Base-by-base conservation (phyloP, 2,797 vertebrate genomes). In the Pseudochirops corinnae region DNA sequence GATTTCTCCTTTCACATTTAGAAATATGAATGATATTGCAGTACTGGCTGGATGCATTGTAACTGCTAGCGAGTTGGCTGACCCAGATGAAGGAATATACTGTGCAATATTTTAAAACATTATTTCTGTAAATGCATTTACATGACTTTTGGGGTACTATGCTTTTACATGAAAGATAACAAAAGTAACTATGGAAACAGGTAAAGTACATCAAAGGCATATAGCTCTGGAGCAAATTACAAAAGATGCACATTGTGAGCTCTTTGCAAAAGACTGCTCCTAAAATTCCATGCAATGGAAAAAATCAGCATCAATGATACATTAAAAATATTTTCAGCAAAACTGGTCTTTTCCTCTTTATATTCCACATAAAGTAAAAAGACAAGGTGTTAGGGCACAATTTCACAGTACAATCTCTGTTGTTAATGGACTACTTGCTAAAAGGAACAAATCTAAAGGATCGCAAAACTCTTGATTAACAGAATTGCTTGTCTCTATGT, bases 151-250 rank as follows among this genome's bases (percentile, higher is more conserved):
- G 21, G 94, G 4, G n/a, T 94, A 7, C 57, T 94, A 0, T 55
- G 94, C 55, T 16, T 0, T 82, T 2, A 0, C 0, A 0, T 92
- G 28, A 16, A 39, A 55, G 53, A 2, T 0, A 87, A 58, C n/a
- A 14, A 93, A 93, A 93, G 24, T n/a, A 53, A 0, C 29, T 82
- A 28, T 46, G 62, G 92, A 92, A 46, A 0, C 0, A 10, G 0
- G 12, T 92, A 90, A 90, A n/a, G 7, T 46, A 82, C 74, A 82
- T 82, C 74, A 46, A 82, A 82, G 7, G 39, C 74, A 46, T 82
- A 26, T 46, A 82, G 39, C 74, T 82, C 39, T 82, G 74, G 39
- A 82, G 74, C 9, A 82, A 82, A 46, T 82, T 46, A 46, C 74
- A 82, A 46, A 82, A 82, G 39, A 82, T 82, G 3, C 21, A 46